Conservation (phyloP, 2,888 invertebrate species). For the Plagodis pulveraria region DNA sequence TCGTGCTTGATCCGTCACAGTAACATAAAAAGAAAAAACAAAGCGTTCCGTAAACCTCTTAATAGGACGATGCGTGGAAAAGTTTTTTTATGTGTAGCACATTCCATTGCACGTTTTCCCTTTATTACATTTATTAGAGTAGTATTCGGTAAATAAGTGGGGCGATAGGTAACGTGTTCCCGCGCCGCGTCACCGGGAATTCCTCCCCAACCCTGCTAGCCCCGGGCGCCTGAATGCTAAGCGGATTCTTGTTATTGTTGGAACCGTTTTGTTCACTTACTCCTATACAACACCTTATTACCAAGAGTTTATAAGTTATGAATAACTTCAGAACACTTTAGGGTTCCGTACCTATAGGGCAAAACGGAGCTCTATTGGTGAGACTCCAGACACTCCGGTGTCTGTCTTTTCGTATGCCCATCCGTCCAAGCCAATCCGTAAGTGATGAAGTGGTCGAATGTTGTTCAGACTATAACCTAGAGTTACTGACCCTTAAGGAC, state of each 20-base stretch:
- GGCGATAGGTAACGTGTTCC: constrained; percentile 63
- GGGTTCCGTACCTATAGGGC: too few relatives aligned
- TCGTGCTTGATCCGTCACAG: too few relatives aligned
- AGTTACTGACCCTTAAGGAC: too few relatives aligned
- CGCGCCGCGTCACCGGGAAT: constrained; percentile 66
- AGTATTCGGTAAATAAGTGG: constrained; percentile 71
- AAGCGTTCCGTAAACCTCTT: too few relatives aligned
- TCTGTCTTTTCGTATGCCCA: too few relatives aligned
- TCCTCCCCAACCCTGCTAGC: constrained; percentile 46
- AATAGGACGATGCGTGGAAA: constrained; percentile 41
- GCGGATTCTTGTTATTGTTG: constrained; percentile 67
- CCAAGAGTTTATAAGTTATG: constrained; percentile 29
- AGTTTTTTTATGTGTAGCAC: constrained; percentile 52
- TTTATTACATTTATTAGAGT: constrained; percentile 78
- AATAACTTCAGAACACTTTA: constrained; percentile 11
- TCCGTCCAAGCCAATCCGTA: too few relatives aligned
- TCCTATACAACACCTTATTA: constrained; percentile 40
- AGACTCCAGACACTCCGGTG: too few relatives aligned
- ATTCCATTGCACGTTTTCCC: constrained; percentile 65
- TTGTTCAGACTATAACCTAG: too few relatives aligned
- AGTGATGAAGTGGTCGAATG: too few relatives aligned
- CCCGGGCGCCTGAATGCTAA: constrained; percentile 61
- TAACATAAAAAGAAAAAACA: too few relatives aligned
- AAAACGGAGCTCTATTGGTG: too few relatives aligned
- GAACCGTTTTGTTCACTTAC: constrained; percentile 62